Evolutionary conservation across 1,140 invertebrate genomes (phyloP).

Genomic region (Drosophila murphyi): DNA sequence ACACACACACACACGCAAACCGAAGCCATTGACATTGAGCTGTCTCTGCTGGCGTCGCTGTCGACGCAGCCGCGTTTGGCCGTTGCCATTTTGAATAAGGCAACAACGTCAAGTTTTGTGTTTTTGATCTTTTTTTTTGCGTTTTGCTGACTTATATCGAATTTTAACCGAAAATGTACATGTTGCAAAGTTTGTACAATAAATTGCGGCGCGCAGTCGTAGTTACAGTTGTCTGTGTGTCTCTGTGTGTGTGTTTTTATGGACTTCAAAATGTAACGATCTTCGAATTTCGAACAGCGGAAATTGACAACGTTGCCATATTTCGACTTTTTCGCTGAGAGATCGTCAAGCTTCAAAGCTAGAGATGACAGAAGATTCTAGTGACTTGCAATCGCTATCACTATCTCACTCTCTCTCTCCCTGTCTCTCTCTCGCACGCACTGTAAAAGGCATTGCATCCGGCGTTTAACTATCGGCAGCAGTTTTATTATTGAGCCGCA

Average conservation of each 20-base stretch:
- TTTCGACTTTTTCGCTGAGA: conserved; percentile 10
- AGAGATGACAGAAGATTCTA: conserved; percentile 27
- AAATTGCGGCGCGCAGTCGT: conserved; percentile 9
- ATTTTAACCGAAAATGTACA: conserved; percentile 71
- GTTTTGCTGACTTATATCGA: conserved; percentile 59
- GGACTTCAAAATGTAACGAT: conserved; percentile 63
- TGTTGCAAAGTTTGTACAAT: conserved; percentile 31
- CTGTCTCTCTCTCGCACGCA: neutral
- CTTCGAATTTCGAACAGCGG: conserved; percentile 57
- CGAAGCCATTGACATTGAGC: conserved; percentile 78
- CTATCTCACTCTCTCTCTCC: neutral
- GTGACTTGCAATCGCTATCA: conserved; percentile 8
- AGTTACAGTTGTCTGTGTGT: neutral
- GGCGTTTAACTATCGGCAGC: conserved; percentile 52
- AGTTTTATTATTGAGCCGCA: conserved; percentile 34
- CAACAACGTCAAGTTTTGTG: conserved; percentile 33
- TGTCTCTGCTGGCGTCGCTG: conserved; percentile 51
- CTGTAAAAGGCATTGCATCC: conserved; percentile 69
- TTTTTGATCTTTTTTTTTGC: conserved; percentile 6
- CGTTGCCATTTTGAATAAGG: conserved; percentile 63
- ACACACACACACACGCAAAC: conserved; percentile 7
- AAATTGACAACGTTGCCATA: conserved; percentile 65
- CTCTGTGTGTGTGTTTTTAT: conserved; percentile 35
- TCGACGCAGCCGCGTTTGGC: conserved; percentile 63
- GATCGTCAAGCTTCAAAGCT: conserved; percentile 6